Percentiles rank a stretch among this genome's conserved stretches.
These are phyloP conservation scores for Pyrrhia umbra DNA, from an alignment of 2,888 invertebrate genomes.

Conservation along the genomic window DNA sequence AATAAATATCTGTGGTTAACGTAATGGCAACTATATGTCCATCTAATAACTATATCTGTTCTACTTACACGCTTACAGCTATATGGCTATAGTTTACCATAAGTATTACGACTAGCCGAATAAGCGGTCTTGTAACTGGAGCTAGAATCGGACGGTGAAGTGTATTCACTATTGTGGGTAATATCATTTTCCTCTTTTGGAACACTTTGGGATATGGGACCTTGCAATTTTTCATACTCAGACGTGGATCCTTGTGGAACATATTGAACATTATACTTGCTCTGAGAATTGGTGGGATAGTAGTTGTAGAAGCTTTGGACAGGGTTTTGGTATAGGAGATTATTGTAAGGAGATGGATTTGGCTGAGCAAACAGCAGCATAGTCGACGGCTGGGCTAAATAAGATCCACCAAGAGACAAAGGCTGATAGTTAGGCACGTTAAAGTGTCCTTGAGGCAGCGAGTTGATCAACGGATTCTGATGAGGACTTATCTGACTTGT, in stretches of 20 bases:
- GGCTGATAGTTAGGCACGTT: constrained; percentile 76
- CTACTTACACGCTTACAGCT: constrained; percentile 30
- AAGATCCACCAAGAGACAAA: constrained; percentile 72
- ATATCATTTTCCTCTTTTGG: constrained; percentile 83
- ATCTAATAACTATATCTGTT: constrained; percentile 45
- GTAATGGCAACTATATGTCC: constrained; percentile 67
- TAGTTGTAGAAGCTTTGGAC: constrained; percentile 82
- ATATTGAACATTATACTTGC: constrained; percentile 77
- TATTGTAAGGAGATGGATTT: constrained; percentile 79
- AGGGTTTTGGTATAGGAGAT: constrained; percentile 77
- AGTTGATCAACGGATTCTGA: constrained; percentile 65
- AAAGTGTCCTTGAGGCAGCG: constrained; percentile 74
- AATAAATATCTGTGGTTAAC: constrained; percentile 73
- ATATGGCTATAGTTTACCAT: constrained; percentile 70
- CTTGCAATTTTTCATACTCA: constrained; percentile 81
- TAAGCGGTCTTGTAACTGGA: constrained; percentile 80
- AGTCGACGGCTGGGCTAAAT: constrained; percentile 78
- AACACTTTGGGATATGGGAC: constrained; percentile 71
- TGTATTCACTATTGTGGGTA: constrained; percentile 76
- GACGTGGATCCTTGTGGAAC: constrained; percentile 66
- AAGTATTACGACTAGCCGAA: constrained; percentile 74
- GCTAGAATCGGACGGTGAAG: constrained; percentile 75
- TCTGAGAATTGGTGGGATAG: constrained; percentile 80
- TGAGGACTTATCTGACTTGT: constrained; percentile 67
- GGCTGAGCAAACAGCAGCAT: constrained; percentile 82